A percentile compares a stretch with the other conserved stretches of the same genome.
Conservation (phyloP, 2,797 vertebrate species). For the Gallinago stenura region DNA sequence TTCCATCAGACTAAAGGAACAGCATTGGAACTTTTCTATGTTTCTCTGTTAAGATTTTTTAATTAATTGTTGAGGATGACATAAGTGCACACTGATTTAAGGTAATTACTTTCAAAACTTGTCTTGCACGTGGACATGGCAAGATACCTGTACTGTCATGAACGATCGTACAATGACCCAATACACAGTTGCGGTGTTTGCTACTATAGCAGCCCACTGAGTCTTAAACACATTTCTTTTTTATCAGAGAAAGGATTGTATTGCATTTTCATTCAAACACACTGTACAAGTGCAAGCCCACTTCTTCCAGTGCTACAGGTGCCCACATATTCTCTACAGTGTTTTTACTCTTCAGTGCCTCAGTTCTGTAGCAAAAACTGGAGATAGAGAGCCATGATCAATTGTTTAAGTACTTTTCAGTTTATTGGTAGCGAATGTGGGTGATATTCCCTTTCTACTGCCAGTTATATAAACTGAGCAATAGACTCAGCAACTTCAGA, state of each 20-base stretch:
- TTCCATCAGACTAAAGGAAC: background rate
- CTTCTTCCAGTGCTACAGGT: background rate
- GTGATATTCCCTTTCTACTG: background rate
- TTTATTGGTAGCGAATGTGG: background rate
- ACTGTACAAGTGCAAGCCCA: background rate
- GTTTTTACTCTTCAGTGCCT: background rate
- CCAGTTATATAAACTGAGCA: background rate
- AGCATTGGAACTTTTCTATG: background rate
- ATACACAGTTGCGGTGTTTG: background rate
- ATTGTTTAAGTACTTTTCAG: background rate
- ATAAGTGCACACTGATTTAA: background rate
- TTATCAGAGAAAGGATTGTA: background rate
- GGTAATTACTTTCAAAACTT: background rate
- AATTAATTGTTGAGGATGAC: background rate
- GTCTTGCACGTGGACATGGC: background rate
- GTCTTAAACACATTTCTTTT: background rate
- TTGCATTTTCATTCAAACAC: background rate
- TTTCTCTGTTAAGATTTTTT: background rate
- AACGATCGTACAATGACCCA: background rate
- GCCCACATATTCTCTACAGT: background rate
- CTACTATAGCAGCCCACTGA: background rate
- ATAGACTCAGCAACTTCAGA: background rate
- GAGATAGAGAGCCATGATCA: background rate
- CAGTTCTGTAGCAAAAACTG: background rate
- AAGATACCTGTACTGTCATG: background rate